Evolutionary conservation across 1,140 invertebrate species (phyloP).

Genomic region (Laodelphax striatellus): DNA sequence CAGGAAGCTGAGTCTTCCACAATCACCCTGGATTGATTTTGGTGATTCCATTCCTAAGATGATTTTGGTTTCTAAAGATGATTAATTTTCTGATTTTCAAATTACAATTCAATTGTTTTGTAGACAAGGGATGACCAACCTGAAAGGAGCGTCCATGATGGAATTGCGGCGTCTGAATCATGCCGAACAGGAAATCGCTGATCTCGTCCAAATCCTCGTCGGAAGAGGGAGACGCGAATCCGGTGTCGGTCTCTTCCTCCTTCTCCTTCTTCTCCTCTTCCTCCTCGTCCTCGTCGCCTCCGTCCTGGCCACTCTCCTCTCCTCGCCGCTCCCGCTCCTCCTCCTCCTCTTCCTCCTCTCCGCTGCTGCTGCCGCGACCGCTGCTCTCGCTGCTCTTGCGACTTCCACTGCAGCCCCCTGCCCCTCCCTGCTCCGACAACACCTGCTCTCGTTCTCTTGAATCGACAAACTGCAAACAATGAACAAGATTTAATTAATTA

Average conservation of each 20-base stretch:
- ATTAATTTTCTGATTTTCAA: too few relatives aligned
- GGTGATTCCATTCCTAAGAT: too few relatives aligned
- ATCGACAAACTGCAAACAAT: too few relatives aligned
- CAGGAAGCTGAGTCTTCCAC: too few relatives aligned
- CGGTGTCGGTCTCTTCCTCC: slow-evolving; percentile 18
- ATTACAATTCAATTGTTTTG: too few relatives aligned
- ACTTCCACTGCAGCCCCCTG: background rate
- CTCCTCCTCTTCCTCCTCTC: background rate
- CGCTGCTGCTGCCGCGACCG: background rate
- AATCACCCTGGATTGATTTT: too few relatives aligned
- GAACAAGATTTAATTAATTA: too few relatives aligned
- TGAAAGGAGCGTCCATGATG: slow-evolving; percentile 45
- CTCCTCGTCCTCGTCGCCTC: background rate
- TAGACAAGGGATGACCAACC: slow-evolving; percentile 29
- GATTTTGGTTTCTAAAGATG: too few relatives aligned
- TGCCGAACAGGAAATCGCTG: slow-evolving; percentile 31
- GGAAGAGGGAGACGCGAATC: slow-evolving; percentile 8
- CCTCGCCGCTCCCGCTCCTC: background rate
- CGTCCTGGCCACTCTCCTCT: background rate
- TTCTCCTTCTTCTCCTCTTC: slow-evolving; percentile 9
- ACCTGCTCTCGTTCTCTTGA: too few relatives aligned
- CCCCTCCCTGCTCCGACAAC: too few relatives aligned
- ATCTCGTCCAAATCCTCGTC: slow-evolving; percentile 34
- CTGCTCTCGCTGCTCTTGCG: background rate
- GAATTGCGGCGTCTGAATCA: slow-evolving; percentile 54